Evolutionary conservation across 1,140 invertebrate species (phyloP).

Genomic region (Coboldia fuscipes): DNA sequence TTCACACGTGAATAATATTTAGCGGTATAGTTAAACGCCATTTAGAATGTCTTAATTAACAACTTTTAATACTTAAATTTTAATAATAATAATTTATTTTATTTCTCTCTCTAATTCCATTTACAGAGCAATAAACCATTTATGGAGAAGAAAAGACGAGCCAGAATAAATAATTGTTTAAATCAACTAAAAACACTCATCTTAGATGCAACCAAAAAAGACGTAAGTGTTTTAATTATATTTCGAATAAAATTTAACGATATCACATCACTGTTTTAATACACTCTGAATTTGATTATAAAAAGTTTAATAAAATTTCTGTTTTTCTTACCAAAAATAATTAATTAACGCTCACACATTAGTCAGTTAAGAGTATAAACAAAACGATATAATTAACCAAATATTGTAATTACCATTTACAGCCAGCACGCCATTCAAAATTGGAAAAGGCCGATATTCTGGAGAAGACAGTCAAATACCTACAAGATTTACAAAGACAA

Average conservation of each 20-base stretch:
- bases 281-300: too few species aligned
- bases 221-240: constrained; percentile 73
- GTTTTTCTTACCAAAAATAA: too few species aligned
- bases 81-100: background rate
- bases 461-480: constrained; percentile 88
- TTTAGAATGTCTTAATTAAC: too few species aligned
- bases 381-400: background rate
- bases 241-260: too few species aligned
- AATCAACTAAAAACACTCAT: constrained; percentile 80
- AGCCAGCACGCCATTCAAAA: constrained; percentile 81
- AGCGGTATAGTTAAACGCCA: too few species aligned
- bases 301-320: too few species aligned
- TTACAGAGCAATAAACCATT: constrained; percentile 85
- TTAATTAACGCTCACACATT: too few species aligned
- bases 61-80: too few species aligned
- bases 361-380: too few species aligned
- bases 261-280: too few species aligned
- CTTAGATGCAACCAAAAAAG: constrained; percentile 79
- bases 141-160: constrained; percentile 83
- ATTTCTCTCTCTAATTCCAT: constrained; percentile 3
- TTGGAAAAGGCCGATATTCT: constrained; percentile 93
- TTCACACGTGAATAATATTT: too few species aligned
- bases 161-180: constrained; percentile 84
- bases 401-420: constrained; percentile 20
- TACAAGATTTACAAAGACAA: constrained; percentile 61